phyloP scores from a whole-genome alignment of 2,113 vertebrate genomes.

The Hystrix brachyura region DNA sequence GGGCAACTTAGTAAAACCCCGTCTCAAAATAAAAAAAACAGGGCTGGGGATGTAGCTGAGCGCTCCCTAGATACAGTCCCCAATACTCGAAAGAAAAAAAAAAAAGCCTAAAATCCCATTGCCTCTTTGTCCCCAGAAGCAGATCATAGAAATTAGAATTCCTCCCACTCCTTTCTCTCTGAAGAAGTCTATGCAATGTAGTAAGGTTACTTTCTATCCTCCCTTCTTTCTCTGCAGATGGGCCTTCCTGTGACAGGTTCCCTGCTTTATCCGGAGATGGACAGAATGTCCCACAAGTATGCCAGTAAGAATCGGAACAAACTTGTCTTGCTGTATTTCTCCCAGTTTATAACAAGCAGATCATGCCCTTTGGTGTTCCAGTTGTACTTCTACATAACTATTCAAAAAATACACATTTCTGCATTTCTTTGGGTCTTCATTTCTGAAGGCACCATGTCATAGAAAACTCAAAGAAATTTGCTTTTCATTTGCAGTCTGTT shows the following conservation, averaged over 20 bases:
- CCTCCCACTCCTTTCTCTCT: neutral
- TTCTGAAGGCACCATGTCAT: neutral
- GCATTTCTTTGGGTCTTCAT: neutral
- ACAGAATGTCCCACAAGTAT: neutral
- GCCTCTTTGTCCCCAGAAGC: neutral
- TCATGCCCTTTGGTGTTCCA: neutral
- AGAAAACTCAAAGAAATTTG: neutral
- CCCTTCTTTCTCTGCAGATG: neutral
- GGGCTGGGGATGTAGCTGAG: too few species aligned
- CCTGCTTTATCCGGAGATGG: neutral
- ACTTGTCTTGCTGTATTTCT: neutral
- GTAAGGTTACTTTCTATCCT: neutral
- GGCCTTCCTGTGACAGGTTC: neutral
- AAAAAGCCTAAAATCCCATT: neutral
- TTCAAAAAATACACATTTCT: neutral
- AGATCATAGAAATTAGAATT: too few species aligned
- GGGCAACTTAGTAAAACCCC: too few species aligned
- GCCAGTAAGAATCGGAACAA: neutral
- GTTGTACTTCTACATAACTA: neutral
- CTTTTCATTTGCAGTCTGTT: neutral
- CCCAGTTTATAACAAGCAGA: neutral
- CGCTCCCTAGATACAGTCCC: too few species aligned
- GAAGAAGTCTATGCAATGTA: neutral
- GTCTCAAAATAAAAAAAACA: too few species aligned
- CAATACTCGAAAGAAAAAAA: neutral